These are phyloP conservation scores for Euphonia xanthogaster DNA, from an alignment of 2,797 vertebrate species.

Conservation along the genomic window DNA sequence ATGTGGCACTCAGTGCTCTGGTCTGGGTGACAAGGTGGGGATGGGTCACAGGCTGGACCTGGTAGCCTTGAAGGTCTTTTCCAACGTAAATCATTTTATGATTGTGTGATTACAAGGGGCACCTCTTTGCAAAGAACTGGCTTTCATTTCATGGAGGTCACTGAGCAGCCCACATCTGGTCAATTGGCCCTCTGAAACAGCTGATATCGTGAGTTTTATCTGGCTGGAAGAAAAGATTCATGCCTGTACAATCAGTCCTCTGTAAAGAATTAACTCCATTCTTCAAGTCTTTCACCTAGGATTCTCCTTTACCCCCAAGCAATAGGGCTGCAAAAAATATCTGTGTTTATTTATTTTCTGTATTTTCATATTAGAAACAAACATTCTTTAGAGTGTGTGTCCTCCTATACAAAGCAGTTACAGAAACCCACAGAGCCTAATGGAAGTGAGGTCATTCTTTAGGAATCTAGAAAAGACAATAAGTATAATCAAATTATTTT, in stretches of 20 bases:
- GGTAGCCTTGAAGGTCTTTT: neutral
- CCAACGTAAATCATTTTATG: neutral
- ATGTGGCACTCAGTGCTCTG: neutral
- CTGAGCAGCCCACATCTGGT: neutral
- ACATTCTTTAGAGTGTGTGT: neutral
- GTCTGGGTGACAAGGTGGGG: neutral
- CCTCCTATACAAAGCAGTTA: neutral
- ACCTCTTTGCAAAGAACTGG: neutral
- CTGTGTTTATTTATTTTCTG: neutral
- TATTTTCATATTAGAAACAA: conserved; percentile 46
- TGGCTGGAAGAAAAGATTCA: neutral
- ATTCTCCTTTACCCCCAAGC: neutral
- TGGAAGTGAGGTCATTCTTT: conserved; percentile 17
- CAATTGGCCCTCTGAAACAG: neutral
- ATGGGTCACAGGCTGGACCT: neutral
- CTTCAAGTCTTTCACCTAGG: neutral
- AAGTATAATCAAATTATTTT: conserved; percentile 27
- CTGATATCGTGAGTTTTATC: neutral
- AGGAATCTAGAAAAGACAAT: conserved; percentile 23
- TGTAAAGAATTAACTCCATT: neutral
- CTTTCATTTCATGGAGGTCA: neutral
- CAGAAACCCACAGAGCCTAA: neutral
- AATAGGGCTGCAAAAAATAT: neutral
- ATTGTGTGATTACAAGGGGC: neutral
- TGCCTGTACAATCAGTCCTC: neutral